Evolutionary conservation across 2,113 vertebrate genomes (phyloP).

Genomic region (Paratilapia polleni): DNA sequence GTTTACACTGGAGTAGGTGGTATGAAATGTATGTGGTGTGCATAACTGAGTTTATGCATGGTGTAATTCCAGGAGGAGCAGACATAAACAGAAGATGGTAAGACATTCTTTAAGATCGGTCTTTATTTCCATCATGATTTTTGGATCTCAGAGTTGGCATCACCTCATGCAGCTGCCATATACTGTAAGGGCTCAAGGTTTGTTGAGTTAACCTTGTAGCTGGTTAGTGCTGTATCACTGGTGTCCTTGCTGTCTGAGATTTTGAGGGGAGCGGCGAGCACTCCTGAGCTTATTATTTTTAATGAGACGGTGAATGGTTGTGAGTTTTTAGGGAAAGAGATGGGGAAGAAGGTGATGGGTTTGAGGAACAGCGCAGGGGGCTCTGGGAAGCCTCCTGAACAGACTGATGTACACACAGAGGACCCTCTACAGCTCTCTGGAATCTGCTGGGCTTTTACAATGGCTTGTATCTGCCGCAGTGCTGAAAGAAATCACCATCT

Average conservation of each 20-base stretch:
- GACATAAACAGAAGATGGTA: constrained; percentile 4
- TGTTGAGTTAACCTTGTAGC: constrained; percentile 87
- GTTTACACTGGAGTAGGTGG: constrained; percentile 67
- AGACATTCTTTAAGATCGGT: constrained; percentile 44
- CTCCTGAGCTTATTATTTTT: constrained; percentile 63
- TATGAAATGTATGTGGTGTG: constrained; percentile 86
- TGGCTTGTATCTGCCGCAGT: constrained; percentile 96
- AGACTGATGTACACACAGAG: constrained; percentile 61
- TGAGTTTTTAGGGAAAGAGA: constrained; percentile 50
- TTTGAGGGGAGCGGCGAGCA: constrained; percentile 32
- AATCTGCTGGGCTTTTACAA: constrained; percentile 94
- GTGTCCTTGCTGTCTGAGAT: constrained; percentile 19
- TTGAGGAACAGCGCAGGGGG: constrained; percentile 44
- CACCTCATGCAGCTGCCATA: constrained; percentile 38
- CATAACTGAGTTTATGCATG: constrained; percentile 86
- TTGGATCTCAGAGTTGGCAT: constrained; percentile 15
- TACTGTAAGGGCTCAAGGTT: constrained; percentile 85
- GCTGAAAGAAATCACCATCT: constrained; percentile 51
- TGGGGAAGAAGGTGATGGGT: constrained; percentile 30
- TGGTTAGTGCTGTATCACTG: background rate
- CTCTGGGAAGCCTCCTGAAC: constrained; percentile 44
- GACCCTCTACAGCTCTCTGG: constrained; percentile 80
- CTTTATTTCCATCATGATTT: constrained; percentile 57
- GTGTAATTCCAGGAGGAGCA: constrained; percentile 60
- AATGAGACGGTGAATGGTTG: constrained; percentile 40